phyloP scores from a whole-genome alignment of 1,140 invertebrate genomes.

The Ladona fulva region DNA sequence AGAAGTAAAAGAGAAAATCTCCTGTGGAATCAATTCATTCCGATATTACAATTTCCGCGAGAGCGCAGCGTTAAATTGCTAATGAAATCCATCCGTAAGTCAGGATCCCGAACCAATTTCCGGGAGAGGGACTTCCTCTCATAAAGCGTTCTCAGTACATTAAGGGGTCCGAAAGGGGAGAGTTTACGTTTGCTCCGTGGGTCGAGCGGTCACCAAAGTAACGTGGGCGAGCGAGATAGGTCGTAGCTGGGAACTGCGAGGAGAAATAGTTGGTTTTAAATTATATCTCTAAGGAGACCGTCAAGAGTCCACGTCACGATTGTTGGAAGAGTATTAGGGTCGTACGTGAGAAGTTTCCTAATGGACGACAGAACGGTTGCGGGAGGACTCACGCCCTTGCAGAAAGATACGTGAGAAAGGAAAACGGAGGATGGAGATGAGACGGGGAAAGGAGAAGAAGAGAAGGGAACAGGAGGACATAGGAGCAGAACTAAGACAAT shows the following conservation, averaged over 20 bases:
- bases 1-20: too few species aligned
- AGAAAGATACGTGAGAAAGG: slow-evolving; percentile 31
- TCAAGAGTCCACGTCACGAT: background rate
- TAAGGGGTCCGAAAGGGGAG: background rate
- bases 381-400: slow-evolving; percentile 24
- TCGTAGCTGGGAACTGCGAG: too few species aligned
- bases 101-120: too few species aligned
- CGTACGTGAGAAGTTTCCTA: slow-evolving; percentile 15
- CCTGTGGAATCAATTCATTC: too few species aligned
- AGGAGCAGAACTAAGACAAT: too few species aligned
- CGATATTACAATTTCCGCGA: too few species aligned
- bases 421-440: slow-evolving; percentile 15
- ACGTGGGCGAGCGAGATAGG: background rate
- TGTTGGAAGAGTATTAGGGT: slow-evolving; percentile 8
- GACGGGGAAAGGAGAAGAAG: slow-evolving; percentile 15
- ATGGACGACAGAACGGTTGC: slow-evolving; percentile 14
- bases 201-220: background rate
- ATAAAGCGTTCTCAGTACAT: background rate
- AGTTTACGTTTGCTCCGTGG: background rate
- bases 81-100: too few species aligned
- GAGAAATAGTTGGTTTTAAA: background rate
- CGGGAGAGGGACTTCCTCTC: background rate
- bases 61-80: too few species aligned
- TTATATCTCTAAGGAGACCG: slow-evolving; percentile 4
- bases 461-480: too few species aligned